Evolutionary conservation across 2,888 invertebrate genomes (phyloP).

Genomic region (Cosmorhoe ocellata): DNA sequence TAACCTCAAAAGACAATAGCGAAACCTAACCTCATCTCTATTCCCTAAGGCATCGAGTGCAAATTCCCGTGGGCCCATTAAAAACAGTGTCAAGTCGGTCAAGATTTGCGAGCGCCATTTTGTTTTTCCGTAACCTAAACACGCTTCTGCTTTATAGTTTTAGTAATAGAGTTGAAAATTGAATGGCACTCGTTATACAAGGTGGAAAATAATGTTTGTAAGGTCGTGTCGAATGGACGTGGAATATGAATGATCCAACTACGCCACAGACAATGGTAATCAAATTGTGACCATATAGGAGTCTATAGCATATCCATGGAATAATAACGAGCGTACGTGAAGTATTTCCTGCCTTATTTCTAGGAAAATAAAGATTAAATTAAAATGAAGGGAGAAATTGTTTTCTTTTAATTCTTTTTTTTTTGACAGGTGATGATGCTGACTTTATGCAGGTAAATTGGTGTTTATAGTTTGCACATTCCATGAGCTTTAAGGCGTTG

Average conservation of each 20-base stretch:
- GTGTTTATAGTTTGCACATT: not conserved
- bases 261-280: constrained; percentile 26
- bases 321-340: constrained; percentile 18
- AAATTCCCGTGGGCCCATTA: constrained; percentile 15
- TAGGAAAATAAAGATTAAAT: not conserved
- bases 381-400: not conserved
- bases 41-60: constrained; percentile 8
- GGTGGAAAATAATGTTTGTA: constrained; percentile 10
- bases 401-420: too few relatives aligned
- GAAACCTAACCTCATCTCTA: constrained; percentile 18
- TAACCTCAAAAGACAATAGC: constrained; percentile 8
- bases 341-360: constrained; percentile 15
- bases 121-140: constrained; percentile 6
- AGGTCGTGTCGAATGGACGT: constrained; percentile 21
- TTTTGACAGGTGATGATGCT: constrained; percentile 16
- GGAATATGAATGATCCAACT: constrained; percentile 30
- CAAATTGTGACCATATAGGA: constrained; percentile 30
- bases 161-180: not conserved
- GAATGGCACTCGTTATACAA: not conserved
- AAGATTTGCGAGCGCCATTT: constrained; percentile 19
- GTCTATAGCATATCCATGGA: constrained; percentile 12
- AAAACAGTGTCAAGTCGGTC: constrained; percentile 20
- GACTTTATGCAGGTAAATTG: constrained; percentile 10
- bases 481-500: too few relatives aligned
- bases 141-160: not conserved